Base-by-base conservation (phyloP, 2,888 invertebrate species). In the Philopedon plagiatum region DNA sequence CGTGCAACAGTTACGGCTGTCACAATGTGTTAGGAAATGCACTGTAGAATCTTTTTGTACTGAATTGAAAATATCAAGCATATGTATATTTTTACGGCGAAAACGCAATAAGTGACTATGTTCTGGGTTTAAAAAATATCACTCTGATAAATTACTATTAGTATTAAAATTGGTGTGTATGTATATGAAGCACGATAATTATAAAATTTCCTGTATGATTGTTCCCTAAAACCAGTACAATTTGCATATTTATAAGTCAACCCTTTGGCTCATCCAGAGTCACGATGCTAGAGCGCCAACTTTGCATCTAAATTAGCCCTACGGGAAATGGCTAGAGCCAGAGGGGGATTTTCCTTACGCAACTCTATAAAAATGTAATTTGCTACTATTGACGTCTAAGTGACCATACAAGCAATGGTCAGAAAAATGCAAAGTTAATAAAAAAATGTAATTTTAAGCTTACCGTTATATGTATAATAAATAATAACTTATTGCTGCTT, bases 221-320 rank as follows among this genome's bases (percentile, higher is more conserved):
- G 23, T 49, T 19, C 26, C 13, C 7, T 37, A 57, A 34, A 37
- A 37, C 32, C n/a, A 57, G 57, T 57, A 57, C 57, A 39, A 57
- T 39, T n/a, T 23, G 21, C 37, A 57, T 23, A 37, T 23, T 37
- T 21, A 39, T 34, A 19, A 34, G 15, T 2, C 57, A 34, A 9
- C 23, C 21, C 21, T 37, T 37, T 19, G 11, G 21, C 57, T 39
- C 57, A 34, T 18, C 37, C 57, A n/a, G 13, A 21, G 37, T 39
- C 37, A 37, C 57, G 57, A 39, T 57, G 39, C 37, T 13, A 13
- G 23, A 57, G 57, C 19, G 15, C n/a, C 57, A 57, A 57, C 23
- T 57, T 57, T 57, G 57, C 57, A 57, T 57, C 39, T 57, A 57
- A 57, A 57, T 57, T 34, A 37, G 57, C 37, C 57, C 21, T 57